Evolutionary conservation across 2,797 vertebrate species (phyloP).

Genomic region (Tiaroga cobitis): DNA sequence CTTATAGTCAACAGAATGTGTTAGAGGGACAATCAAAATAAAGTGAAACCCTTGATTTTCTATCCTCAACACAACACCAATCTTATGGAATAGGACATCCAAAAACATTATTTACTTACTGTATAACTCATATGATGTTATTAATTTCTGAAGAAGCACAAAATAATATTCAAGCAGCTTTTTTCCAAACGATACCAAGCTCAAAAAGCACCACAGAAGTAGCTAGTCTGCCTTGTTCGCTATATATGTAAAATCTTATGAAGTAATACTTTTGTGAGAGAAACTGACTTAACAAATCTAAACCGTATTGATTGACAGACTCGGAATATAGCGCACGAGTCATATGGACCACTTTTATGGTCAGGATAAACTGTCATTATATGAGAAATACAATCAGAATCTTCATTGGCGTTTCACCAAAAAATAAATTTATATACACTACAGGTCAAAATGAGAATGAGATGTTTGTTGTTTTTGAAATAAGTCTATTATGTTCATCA

Average conservation of each 20-base stretch:
- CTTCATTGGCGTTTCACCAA: too few relatives aligned
- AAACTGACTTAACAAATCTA: background rate
- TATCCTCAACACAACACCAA: too few relatives aligned
- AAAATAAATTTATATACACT: background rate
- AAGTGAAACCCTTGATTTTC: background rate
- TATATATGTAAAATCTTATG: background rate
- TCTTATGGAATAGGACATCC: background rate
- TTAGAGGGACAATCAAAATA: too few relatives aligned
- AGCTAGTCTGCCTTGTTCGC: background rate
- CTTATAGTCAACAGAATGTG: too few relatives aligned
- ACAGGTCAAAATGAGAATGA: background rate
- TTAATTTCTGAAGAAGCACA: background rate
- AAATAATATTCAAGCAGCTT: background rate
- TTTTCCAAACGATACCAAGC: background rate
- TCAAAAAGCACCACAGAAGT: background rate
- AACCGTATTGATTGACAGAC: background rate
- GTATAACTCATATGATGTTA: background rate
- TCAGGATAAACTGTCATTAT: background rate
- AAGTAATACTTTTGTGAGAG: background rate
- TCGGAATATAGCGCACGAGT: too few relatives aligned
- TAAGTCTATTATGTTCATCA: background rate
- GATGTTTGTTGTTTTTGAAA: background rate
- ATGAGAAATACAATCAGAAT: too few relatives aligned
- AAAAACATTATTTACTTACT: background rate
- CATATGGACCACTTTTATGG: background rate